phyloP scores from a whole-genome alignment of 2,888 invertebrate species.

The Phanerotoma sp. region DNA sequence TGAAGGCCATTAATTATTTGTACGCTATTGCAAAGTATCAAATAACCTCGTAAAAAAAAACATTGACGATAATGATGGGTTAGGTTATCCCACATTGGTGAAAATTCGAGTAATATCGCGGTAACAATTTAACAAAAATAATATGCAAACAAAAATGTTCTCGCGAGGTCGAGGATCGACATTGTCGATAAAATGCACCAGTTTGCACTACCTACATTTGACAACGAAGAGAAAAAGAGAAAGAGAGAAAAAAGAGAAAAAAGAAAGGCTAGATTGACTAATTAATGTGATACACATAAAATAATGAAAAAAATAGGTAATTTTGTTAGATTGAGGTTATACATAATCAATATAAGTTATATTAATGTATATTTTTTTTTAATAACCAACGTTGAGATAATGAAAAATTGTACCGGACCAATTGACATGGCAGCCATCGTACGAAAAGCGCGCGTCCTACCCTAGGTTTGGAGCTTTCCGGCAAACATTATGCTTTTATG shows the following conservation, averaged over 20 bases:
- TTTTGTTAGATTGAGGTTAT: not conserved
- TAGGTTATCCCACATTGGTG: not conserved
- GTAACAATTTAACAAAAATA: slow-evolving; percentile 8
- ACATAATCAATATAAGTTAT: not conserved
- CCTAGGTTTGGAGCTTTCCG: slow-evolving; percentile 30
- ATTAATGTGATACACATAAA: not conserved
- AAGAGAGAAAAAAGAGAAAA: slow-evolving; percentile 8
- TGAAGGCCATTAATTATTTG: not conserved
- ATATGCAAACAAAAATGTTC: slow-evolving; percentile 1
- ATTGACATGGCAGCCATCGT: slow-evolving; percentile 54
- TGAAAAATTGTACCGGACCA: slow-evolving; percentile 27
- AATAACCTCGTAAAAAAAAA: not conserved
- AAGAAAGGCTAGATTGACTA: slow-evolving; percentile 5
- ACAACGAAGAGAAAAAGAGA: slow-evolving; percentile 12
- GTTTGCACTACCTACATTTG: slow-evolving; percentile 15
- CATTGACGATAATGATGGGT: too few species aligned
- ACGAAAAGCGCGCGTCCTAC: slow-evolving; percentile 54
- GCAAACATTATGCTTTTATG: slow-evolving; percentile 26
- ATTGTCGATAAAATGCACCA: slow-evolving; percentile 16
- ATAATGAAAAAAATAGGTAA: not conserved
- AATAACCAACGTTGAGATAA: slow-evolving; percentile 10
- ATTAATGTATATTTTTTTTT: not conserved
- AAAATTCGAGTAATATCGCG: not conserved
- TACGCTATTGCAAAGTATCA: too few species aligned
- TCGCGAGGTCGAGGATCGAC: slow-evolving; percentile 11